phyloP scores from a whole-genome alignment of 1,140 invertebrate genomes.

The Ceratosolen fusciceps region DNA sequence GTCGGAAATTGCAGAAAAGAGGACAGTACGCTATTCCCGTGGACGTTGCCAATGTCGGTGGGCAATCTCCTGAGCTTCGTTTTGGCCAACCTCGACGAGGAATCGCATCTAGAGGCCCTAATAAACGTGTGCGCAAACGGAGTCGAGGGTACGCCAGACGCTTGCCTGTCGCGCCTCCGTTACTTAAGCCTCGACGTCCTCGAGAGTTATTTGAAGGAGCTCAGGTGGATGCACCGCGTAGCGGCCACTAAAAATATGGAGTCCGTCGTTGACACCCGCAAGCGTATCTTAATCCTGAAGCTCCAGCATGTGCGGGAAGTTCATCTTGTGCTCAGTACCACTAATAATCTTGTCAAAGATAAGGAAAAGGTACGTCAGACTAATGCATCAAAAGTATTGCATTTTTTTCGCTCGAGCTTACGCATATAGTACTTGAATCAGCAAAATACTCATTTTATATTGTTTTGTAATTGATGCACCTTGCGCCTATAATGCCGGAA shows the following conservation, averaged over 20 bases:
- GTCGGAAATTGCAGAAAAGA: constrained; percentile 79
- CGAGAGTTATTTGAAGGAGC: constrained; percentile 58
- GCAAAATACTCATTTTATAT: too few relatives aligned
- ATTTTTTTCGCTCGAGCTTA: neutral
- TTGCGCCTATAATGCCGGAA: too few relatives aligned
- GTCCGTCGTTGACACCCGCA: neutral
- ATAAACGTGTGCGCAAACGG: constrained; percentile 66
- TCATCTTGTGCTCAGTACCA: constrained; percentile 63
- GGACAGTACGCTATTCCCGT: constrained; percentile 81
- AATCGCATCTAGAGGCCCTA: constrained; percentile 65
- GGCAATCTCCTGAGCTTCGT: constrained; percentile 82
- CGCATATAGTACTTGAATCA: too few relatives aligned
- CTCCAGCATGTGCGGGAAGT: constrained; percentile 64
- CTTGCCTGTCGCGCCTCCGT: constrained; percentile 64
- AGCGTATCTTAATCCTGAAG: constrained; percentile 59
- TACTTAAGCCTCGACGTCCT: constrained; percentile 65
- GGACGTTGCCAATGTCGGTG: constrained; percentile 75
- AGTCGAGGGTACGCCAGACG: constrained; percentile 57
- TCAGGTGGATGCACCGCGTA: constrained; percentile 54
- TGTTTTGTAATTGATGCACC: too few relatives aligned
- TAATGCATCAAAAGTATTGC: neutral
- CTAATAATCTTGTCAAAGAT: constrained; percentile 57
- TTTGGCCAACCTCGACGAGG: constrained; percentile 75
- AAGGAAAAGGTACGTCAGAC: constrained; percentile 50
- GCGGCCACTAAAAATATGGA: constrained; percentile 38